Conservation (phyloP, 2,113 vertebrate genomes). For the Ginglymostoma cirratum region DNA sequence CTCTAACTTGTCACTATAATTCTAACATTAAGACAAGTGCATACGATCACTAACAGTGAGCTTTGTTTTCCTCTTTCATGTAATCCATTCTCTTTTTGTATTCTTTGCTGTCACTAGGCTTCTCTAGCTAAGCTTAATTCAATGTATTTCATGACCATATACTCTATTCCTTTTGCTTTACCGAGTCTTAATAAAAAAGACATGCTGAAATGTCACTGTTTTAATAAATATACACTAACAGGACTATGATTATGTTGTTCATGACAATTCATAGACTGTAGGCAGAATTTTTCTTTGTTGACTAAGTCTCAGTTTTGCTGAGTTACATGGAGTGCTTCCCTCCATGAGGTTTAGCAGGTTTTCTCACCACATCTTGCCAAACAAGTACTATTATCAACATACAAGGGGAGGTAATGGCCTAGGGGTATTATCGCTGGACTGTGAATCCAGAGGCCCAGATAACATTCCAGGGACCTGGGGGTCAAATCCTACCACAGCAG, state of each 20-base stretch:
- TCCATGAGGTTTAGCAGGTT: too few species aligned
- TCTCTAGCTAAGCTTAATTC: neutral
- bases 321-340: too few species aligned
- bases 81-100: neutral
- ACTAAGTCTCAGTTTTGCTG: too few species aligned
- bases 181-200: neutral
- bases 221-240: neutral
- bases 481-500: too few species aligned
- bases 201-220: neutral
- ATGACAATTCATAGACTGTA: neutral
- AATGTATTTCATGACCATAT: neutral
- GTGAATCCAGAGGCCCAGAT: too few species aligned
- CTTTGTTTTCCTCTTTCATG: neutral
- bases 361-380: too few species aligned
- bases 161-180: neutral
- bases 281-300: too few species aligned
- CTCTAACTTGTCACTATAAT: neutral
- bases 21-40: neutral
- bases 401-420: too few species aligned
- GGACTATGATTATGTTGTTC: neutral
- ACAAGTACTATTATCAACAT: too few species aligned
- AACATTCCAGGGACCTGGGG: too few species aligned
- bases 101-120: neutral
- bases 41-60: neutral
- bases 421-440: too few species aligned